Base-by-base conservation (phyloP, 2,888 invertebrate species). In the Linyphia triangularis region DNA sequence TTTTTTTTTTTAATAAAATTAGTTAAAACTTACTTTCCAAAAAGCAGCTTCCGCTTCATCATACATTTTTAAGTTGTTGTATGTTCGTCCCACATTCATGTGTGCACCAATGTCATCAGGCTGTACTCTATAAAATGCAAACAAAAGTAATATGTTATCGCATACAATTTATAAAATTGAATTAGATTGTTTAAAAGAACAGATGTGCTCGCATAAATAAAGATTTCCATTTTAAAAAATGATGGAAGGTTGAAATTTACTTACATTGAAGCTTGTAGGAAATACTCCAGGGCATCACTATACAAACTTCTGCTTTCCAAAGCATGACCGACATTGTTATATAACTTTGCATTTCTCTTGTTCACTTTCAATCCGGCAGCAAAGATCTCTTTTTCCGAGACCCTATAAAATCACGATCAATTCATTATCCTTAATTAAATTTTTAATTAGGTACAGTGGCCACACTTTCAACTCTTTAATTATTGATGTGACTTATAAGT, bases 261-360 rank as follows among this genome's bases (percentile, higher is more conserved):
- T 91, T 91, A 94, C 94, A 93, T 95, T 26, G 97, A 97, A 16
- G 98, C 98, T 91, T 97, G 96, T 92, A 97, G 95, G 93, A 98
- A 98, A 93, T 97, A 99, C 90, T 95, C 94, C 85, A 99, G 93
- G 0, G 99, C 98, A 92, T 98, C 97, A 69, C 93, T 93, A 91
- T 94, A 95, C 75, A 93, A 93, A 0, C 94, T 95, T 91, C 95
- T 95, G 90, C 95, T 96, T 94, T 99, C 98, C 91, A 99, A 93
- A 0, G 98, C 98, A 93, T 99, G 98, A 0, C 98, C 99, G 1
- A 99, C 98, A 93, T 99, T 99, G 93, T 99, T 99, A 93, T 97
- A 99, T 28, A 99, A 94, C 93, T 99, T 99, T 28, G 99, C 99
- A 93, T 99, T 99, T 90, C 95, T 95, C 91, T 96, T 96, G 88